Conservation (phyloP, 2,797 vertebrate genomes). For the Rhinogobio ventralis region DNA sequence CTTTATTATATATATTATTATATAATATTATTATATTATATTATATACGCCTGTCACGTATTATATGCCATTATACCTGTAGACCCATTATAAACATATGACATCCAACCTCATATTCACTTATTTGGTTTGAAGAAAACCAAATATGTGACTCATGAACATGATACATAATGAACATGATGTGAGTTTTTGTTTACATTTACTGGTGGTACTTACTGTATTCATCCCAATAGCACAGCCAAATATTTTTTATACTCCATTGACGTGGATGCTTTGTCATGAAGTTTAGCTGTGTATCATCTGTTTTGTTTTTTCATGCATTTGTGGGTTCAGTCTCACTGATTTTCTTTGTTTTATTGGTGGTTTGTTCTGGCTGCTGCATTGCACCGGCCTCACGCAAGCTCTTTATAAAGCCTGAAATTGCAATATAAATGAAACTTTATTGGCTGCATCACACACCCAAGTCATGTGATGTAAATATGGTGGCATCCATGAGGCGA, state of each 20-base stretch:
- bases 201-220: neutral
- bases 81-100: neutral
- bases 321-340: neutral
- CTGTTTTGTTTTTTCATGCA: neutral
- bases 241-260: no score
- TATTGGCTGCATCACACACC: neutral
- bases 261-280: no score
- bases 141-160: neutral
- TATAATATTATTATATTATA: neutral
- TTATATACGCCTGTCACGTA: neutral
- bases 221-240: neutral
- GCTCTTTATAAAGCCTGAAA: neutral
- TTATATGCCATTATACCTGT: neutral
- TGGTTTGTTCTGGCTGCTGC: neutral
- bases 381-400: neutral
- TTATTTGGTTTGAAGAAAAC: no score
- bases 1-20: no score
- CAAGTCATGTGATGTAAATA: constrained; percentile 16
- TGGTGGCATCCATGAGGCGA: neutral
- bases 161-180: no score
- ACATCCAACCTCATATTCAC: neutral
- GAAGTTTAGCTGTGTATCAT: neutral
- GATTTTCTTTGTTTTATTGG: neutral
- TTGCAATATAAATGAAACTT: neutral
- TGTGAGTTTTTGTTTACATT: neutral